Conservation (phyloP, 2,888 invertebrate genomes). For the Sepioteuthis lessoniana region DNA sequence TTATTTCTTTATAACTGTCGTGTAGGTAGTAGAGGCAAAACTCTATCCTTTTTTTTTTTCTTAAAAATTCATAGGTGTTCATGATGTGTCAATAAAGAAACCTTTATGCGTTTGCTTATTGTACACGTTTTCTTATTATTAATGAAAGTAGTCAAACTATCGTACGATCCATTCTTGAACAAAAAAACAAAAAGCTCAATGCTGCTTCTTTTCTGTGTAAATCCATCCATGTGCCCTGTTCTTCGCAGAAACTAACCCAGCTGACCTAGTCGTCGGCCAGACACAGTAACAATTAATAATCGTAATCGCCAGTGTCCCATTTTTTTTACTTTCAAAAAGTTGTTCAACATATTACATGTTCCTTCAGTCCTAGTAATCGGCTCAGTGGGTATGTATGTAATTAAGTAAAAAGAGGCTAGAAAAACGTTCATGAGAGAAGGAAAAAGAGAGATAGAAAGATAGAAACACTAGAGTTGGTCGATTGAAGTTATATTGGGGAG, state of each 20-base stretch:
- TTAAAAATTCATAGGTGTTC: not conserved
- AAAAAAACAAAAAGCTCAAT: too few relatives aligned
- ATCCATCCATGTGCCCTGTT: too few relatives aligned
- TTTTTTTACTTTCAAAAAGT: not conserved
- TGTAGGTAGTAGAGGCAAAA: not conserved
- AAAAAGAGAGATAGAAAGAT: not conserved
- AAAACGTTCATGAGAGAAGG: not conserved
- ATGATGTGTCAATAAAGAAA: too few relatives aligned
- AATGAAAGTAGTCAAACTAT: too few relatives aligned
- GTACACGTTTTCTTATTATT: too few relatives aligned
- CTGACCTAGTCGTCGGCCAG: too few relatives aligned
- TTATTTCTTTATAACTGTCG: not conserved
- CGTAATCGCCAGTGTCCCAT: not conserved
- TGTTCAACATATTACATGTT: conserved; percentile 7
- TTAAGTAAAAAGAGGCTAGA: not conserved
- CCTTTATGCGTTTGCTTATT: too few relatives aligned
- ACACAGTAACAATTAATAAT: too few relatives aligned
- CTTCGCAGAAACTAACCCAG: too few relatives aligned
- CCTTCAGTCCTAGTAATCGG: not conserved
- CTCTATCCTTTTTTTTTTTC: not conserved
- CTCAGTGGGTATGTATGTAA: not conserved
- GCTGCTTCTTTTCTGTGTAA: too few relatives aligned
- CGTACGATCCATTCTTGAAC: too few relatives aligned
- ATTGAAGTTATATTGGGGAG: not conserved
- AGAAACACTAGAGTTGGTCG: not conserved